phyloP scores from a whole-genome alignment of 1,140 invertebrate species.

The Drosophila prosaltans region DNA sequence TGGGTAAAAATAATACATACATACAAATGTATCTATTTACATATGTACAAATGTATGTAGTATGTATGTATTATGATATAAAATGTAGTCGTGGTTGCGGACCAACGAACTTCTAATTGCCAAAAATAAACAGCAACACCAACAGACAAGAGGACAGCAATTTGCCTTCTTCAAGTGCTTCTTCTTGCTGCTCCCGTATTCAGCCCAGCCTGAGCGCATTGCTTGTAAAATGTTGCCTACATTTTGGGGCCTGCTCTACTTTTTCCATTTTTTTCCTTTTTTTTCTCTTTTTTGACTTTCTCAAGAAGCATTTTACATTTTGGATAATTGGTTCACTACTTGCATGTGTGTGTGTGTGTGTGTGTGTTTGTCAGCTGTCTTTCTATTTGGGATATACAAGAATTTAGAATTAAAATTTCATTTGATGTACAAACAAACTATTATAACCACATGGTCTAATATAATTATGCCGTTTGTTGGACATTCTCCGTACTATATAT shows the following conservation, averaged over 20 bases:
- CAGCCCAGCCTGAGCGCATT: background rate
- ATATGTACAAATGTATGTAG: background rate
- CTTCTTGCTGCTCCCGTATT: background rate
- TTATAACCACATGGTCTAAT: slow-evolving; percentile 19
- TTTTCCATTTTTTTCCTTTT: background rate
- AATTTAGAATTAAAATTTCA: slow-evolving; percentile 10
- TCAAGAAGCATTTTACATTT: slow-evolving; percentile 4
- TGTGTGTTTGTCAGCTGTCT: background rate
- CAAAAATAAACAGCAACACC: slow-evolving; percentile 56
- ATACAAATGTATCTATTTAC: background rate
- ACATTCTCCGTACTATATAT: background rate
- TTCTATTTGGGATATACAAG: background rate
- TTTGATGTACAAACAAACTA: slow-evolving; percentile 5
- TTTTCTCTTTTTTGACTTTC: background rate
- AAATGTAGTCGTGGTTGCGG: slow-evolving; percentile 7
- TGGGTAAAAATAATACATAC: background rate
- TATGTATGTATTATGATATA: background rate
- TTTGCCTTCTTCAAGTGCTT: background rate
- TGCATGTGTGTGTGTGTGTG: background rate
- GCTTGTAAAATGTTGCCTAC: slow-evolving; percentile 31
- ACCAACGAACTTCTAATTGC: slow-evolving; percentile 59
- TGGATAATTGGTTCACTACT: slow-evolving; percentile 10
- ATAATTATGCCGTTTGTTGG: slow-evolving; percentile 9
- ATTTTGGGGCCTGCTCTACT: slow-evolving; percentile 20
- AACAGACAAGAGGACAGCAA: background rate